Evolutionary conservation across 2,113 vertebrate genomes (phyloP).

Genomic region (Cervus canadensis): DNA sequence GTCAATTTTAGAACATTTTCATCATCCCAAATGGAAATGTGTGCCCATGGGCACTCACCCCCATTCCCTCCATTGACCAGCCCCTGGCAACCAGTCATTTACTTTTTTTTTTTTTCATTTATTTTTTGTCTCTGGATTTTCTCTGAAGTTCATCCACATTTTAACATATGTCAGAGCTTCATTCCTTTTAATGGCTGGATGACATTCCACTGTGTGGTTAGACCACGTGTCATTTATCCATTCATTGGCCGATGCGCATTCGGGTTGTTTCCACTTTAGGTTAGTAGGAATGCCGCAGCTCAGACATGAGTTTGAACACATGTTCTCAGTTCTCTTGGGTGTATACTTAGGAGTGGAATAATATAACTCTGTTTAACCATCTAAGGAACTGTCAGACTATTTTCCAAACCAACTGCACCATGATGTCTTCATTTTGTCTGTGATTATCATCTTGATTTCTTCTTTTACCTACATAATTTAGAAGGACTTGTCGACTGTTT

Average conservation of each 20-base stretch:
- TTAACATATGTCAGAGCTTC: rapidly evolving
- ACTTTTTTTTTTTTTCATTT: neutral
- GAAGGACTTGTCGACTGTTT: neutral
- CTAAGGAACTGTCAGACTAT: neutral
- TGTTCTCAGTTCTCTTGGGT: neutral
- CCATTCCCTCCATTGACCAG: rapidly evolving
- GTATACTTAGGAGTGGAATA: rapidly evolving
- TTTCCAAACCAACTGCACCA: neutral
- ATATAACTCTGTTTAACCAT: no score
- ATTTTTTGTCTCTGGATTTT: neutral
- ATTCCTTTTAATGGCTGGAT: neutral
- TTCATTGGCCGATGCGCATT: no score
- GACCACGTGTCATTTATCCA: neutral
- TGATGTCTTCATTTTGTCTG: neutral
- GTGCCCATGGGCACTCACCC: rapidly evolving
- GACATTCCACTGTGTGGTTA: neutral
- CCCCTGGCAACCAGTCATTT: neutral
- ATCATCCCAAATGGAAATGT: no score
- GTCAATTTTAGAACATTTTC: neutral
- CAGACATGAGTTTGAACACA: neutral
- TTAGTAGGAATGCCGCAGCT: neutral
- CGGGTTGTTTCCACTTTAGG: neutral
- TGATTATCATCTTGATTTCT: neutral
- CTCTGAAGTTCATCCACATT: neutral
- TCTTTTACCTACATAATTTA: neutral